Conservation (phyloP, 2,888 invertebrate genomes). For the Lordiphosa fenestrarum region DNA sequence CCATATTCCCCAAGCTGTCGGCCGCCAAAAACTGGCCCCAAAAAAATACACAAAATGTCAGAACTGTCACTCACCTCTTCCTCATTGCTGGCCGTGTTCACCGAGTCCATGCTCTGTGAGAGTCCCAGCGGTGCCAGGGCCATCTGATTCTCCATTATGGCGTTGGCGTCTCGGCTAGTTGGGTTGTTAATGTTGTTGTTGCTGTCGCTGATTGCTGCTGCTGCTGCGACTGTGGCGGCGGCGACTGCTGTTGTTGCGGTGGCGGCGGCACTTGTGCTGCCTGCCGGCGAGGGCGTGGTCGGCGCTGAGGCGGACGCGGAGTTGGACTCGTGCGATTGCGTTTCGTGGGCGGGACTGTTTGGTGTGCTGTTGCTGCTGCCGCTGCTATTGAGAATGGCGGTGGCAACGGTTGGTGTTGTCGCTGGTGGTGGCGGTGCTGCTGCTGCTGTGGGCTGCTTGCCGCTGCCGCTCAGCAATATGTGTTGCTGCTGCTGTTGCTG, state of each 20-base stretch:
- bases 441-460: conserved; percentile 34
- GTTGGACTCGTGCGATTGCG: conserved; percentile 67
- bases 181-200: conserved; percentile 63
- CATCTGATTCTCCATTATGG: conserved; percentile 80
- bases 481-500: conserved; percentile 42
- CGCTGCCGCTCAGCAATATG: conserved; percentile 30
- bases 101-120: conserved; percentile 98
- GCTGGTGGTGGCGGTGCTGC: conserved; percentile 41
- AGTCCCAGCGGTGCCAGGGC: conserved; percentile 88
- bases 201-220: conserved; percentile 65
- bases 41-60: conserved; percentile 7
- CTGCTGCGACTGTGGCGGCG: conserved; percentile 52
- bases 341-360: conserved; percentile 66
- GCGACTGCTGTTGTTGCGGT: conserved; percentile 46
- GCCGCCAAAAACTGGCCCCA: conserved; percentile 4
- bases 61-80: conserved; percentile 91
- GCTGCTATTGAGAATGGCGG: conserved; percentile 31
- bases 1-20: conserved; percentile 40
- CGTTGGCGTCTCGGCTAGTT: conserved; percentile 63
- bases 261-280: conserved; percentile 51
- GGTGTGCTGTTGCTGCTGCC: conserved; percentile 53
- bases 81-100: conserved; percentile 96
- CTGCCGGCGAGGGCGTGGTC: conserved; percentile 71
- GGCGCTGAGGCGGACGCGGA: conserved; percentile 65
- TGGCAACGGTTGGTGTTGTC: conserved; percentile 40